phyloP scores from a whole-genome alignment of 2,888 invertebrate genomes.

The Nephrotoma appendiculata region DNA sequence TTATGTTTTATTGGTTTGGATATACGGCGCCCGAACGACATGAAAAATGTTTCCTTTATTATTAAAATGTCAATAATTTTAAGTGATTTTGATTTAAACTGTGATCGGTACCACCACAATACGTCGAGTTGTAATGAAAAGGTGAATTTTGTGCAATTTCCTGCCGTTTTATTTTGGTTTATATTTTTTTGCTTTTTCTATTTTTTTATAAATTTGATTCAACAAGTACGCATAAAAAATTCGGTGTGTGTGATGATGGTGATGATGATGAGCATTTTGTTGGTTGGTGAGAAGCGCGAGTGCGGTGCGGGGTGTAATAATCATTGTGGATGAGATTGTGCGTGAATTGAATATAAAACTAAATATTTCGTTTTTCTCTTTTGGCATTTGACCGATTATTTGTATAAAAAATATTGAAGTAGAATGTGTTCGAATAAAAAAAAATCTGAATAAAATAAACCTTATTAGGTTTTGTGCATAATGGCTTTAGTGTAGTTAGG shows the following conservation, averaged over 20 bases:
- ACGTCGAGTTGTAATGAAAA: neutral
- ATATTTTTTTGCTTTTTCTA: neutral
- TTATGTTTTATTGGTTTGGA: neutral
- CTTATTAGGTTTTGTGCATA: too few relatives aligned
- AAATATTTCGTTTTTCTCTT: too few relatives aligned
- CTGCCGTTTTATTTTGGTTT: neutral
- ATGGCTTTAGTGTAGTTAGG: too few relatives aligned
- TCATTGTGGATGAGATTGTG: too few relatives aligned
- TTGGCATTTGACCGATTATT: too few relatives aligned
- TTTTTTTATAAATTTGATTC: neutral
- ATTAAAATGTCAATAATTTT: neutral
- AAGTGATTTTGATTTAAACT: neutral
- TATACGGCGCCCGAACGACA: neutral
- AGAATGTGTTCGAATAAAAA: too few relatives aligned
- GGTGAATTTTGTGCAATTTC: neutral
- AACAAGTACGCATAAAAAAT: neutral
- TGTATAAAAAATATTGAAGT: too few relatives aligned
- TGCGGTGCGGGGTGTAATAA: neutral
- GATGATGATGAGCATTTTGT: neutral
- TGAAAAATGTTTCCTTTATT: neutral
- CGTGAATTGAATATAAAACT: too few relatives aligned
- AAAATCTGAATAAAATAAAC: too few relatives aligned
- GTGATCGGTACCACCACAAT: neutral
- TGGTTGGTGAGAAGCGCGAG: neutral
- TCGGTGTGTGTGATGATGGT: neutral